Evolutionary conservation across 2,888 invertebrate species (phyloP).

Genomic region (Machimus atricapillus): DNA sequence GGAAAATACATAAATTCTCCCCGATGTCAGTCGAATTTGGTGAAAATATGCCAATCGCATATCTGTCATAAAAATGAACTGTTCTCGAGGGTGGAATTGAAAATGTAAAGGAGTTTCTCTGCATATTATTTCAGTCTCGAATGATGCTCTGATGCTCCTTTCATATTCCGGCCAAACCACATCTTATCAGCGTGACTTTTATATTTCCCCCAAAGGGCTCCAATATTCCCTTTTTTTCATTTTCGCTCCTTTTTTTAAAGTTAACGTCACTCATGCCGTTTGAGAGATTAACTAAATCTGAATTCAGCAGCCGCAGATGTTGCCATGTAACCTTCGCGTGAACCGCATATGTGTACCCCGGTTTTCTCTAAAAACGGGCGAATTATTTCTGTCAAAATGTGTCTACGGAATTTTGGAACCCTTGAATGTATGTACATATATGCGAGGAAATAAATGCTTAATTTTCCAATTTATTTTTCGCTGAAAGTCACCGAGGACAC

Average conservation of each 20-base stretch:
- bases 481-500: not conserved
- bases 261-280: not conserved
- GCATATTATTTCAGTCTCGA: slow-evolving; percentile 2
- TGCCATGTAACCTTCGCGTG: not conserved
- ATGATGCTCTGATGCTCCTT: not conserved
- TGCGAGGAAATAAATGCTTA: not conserved
- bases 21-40: slow-evolving; percentile 25
- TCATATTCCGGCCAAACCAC: not conserved
- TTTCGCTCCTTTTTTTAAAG: not conserved
- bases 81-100: slow-evolving; percentile 41
- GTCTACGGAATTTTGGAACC: not conserved
- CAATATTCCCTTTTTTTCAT: not conserved
- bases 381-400: not conserved
- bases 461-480: not conserved
- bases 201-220: not conserved
- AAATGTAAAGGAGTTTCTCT: slow-evolving; percentile 22
- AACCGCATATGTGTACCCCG: not conserved
- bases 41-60: slow-evolving; percentile 46
- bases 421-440: not conserved
- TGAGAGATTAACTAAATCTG: slow-evolving; percentile 26
- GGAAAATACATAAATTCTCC: slow-evolving; percentile 9
- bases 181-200: slow-evolving; percentile 8
- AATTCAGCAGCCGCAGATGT: slow-evolving; percentile 26
- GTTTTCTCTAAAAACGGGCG: not conserved
- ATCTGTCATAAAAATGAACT: slow-evolving; percentile 45